Conservation (phyloP, 2,797 vertebrate genomes). For the Spinibarbus caldwelli region DNA sequence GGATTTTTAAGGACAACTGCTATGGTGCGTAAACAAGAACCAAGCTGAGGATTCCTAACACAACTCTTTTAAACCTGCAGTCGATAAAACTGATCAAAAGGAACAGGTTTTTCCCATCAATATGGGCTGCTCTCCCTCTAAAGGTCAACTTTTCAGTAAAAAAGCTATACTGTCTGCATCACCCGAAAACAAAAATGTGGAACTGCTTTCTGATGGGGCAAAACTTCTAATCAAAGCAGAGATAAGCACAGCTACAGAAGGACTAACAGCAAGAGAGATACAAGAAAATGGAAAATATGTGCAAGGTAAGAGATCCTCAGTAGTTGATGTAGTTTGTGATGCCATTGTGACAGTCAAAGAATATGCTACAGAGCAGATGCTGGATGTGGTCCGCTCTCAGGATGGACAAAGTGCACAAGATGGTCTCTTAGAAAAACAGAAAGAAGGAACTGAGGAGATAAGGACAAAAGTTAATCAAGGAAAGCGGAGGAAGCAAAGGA, state of each 20-base stretch:
- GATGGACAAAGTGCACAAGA: constrained; percentile 54
- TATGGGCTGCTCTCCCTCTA: constrained; percentile 95
- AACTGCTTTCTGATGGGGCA: constrained; percentile 9
- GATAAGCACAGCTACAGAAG: constrained; percentile 57
- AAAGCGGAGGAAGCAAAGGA: constrained; percentile 67
- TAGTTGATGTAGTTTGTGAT: constrained; percentile 32
- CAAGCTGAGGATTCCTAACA: constrained; percentile 19
- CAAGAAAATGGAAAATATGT: constrained; percentile 29
- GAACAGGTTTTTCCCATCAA: neutral
- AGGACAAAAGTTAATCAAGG: constrained; percentile 62
- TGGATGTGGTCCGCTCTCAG: constrained; percentile 32
- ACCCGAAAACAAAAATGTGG: constrained; percentile 5
- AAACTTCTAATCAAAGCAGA: constrained; percentile 62
- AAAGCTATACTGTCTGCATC: constrained; percentile 64
- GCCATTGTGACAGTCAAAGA: constrained; percentile 13
- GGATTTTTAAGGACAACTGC: neutral
- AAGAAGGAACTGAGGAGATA: constrained; percentile 64
- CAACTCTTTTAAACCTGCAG: neutral
- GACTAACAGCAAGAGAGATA: constrained; percentile 47
- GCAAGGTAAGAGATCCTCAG: constrained; percentile 20
- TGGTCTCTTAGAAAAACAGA: constrained; percentile 52
- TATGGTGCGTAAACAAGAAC: neutral
- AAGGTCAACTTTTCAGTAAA: constrained; percentile 75
- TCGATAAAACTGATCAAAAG: neutral
- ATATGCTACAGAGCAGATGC: constrained; percentile 45